Evolutionary conservation across 2,113 vertebrate species (phyloP), one percentile per base, ranked within the genome.

Genomic region (Callaeas wilsoni): DNA sequence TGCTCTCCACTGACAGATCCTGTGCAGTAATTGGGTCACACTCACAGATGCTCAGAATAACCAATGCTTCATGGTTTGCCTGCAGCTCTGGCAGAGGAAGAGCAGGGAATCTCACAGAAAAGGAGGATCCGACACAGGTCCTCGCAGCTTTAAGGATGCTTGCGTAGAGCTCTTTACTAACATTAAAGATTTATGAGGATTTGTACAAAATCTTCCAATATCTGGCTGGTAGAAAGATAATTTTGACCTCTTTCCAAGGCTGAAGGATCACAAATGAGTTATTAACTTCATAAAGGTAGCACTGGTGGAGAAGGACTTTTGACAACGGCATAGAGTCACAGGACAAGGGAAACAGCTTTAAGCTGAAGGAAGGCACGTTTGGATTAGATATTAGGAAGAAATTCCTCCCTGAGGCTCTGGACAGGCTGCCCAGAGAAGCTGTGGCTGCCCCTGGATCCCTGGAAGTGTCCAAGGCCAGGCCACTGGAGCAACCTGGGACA

Each of bases 11-110:
- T 82, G 87, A 53, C 90, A 96, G 85, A 80, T n/a, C 87, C 88
- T 37, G 47, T 21, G 65, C 87, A 79, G 67, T 6, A 96, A 96
- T 8, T 96, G 95, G 93, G 96, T 96, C 96, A 96, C 76, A 60
- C 1, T 2, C 92, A 65, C 82, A 79, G 89, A 55, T 80, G 93
- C 86, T 94, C 85, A 42, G 93, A 78, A 90, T 88, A 87, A 63
- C 85, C 76, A 82, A 79, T 21, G 86, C 64, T 3, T 6, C 39
- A 25, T 83, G 80, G 2, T 22, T 62, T 71, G 94, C 89, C 93
- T 64, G 83, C 83, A 93, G 96, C 88, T 65, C 81, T 39, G 35
- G 33, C 56, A 82, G 77, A 70, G 60, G 37, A 85, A 56, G 64
- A 90, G 42, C 0, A 9, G 39, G 44, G 69, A 63, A 85, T 42